Base-by-base conservation (phyloP, 2,888 invertebrate species). In the Sphaeridia pumilis region DNA sequence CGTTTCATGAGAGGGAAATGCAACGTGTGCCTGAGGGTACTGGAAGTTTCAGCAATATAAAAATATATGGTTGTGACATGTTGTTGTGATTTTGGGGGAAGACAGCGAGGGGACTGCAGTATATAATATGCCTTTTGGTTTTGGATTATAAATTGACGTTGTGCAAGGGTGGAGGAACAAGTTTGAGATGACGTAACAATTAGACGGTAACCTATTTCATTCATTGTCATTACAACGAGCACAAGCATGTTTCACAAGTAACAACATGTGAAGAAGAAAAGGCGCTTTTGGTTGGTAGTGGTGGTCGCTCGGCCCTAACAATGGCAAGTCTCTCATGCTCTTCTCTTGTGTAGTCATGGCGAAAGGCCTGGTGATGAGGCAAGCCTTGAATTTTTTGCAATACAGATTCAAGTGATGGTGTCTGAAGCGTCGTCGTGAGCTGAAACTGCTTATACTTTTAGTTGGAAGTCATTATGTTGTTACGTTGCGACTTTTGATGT, bases 381-480 rank as follows among this genome's bases (percentile, higher is more conserved):
- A 52, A 52, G 52, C 52, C 52, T 52, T 52, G 52, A 52, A 46
- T 46, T 45, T 51, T 45, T 51, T 45, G 45, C 46, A 49, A 47
- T n/a, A n/a, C n/a, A n/a, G n/a, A n/a, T n/a, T n/a, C n/a, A n/a
- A n/a, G n/a, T n/a, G n/a, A n/a, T n/a, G n/a, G n/a, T n/a, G n/a
- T n/a, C n/a, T n/a, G n/a, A n/a, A n/a, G n/a, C n/a, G n/a, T n/a
- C n/a, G n/a, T n/a, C n/a, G n/a, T n/a, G n/a, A n/a, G n/a, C n/a
- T n/a, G n/a, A n/a, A n/a, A n/a, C n/a, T n/a, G n/a, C n/a, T n/a
- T n/a, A n/a, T n/a, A n/a, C n/a, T n/a, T n/a, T n/a, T n/a, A n/a
- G n/a, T n/a, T n/a, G n/a, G n/a, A n/a, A n/a, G n/a, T n/a, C n/a
- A n/a, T n/a, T n/a, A n/a, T n/a, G n/a, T n/a, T n/a, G n/a, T n/a